Evolutionary conservation across 2,888 invertebrate genomes (phyloP), one percentile per base, ranked within the genome.

Genomic region (Cheilosia grossa): DNA sequence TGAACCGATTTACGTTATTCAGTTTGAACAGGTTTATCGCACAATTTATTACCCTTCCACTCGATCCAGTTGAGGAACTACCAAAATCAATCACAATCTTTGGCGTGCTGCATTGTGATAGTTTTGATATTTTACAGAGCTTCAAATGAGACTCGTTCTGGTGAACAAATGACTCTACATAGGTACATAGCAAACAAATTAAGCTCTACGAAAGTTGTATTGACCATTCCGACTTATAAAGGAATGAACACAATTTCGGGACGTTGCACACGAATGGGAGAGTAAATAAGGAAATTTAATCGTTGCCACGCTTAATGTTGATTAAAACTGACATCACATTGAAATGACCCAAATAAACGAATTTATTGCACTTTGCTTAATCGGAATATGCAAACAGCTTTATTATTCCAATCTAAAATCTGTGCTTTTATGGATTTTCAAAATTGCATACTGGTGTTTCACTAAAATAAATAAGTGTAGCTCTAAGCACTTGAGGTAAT

Each of bases 301-400:
- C 4, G 51, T 15, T 74, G 33, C 0, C 19, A 42, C 42, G 69
- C 69, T 67, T 69, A 59, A 51, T 59, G n/a, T 33, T 53, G 24
- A 77, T 77, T 69, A 44, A 37, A 77, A 69, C 59, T 40, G 56
- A 59, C 19, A 30, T 4, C 19, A 4, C 19, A 33, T n/a, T 42
- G 15, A 42, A 59, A 9, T 44, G 27, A 61, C 44, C 61, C n/a
- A 10, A 63, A 47, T 63, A 33, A 47, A 30, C 33, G 13, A 19
- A 63, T 63, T 37, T 30, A 19, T 63, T 63, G 47, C 63, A 47
- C 15, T 56, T 47, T 64, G 67, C 21, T 21, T 59, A 58, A 58
- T 66, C 27, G 53, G 64, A 33, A 51, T 77, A 69, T 77, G 69
- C 77, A 24, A 77, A 69, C 30, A 5, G 15, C 15, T 59, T 24